These are phyloP conservation scores for Lamprotornis superbus DNA, from an alignment of 2,113 vertebrate species.

Conservation along the genomic window DNA sequence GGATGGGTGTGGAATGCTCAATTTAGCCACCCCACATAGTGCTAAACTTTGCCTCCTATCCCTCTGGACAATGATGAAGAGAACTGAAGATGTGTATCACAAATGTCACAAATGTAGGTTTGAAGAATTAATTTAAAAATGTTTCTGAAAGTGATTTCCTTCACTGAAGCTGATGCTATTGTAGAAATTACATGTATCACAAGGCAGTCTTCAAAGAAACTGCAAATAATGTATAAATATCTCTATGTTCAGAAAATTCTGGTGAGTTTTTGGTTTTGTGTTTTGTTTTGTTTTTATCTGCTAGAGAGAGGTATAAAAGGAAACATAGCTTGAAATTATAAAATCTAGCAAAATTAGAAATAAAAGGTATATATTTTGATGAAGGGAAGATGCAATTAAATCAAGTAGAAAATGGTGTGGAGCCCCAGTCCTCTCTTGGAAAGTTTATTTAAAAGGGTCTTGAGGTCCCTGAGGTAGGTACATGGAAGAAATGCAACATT, in stretches of 20 bases:
- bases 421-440: fast-evolving
- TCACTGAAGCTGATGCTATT: background rate
- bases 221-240: background rate
- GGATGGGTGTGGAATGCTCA: too few relatives aligned
- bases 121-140: background rate
- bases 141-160: background rate
- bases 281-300: background rate
- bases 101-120: background rate
- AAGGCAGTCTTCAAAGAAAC: background rate
- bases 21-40: fast-evolving
- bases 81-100: background rate
- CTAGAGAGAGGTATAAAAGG: background rate
- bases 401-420: background rate
- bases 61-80: background rate
- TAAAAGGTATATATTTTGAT: background rate
- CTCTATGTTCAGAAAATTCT: background rate
- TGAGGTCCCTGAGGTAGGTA: background rate
- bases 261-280: background rate
- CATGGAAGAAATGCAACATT: background rate
- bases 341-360: background rate
- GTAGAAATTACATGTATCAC: background rate
- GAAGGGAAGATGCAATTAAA: background rate
- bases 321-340: background rate
- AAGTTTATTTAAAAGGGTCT: background rate
- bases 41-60: background rate